Percentiles rank a stretch among this genome's conserved stretches.
Evolutionary conservation across 2,113 vertebrate genomes (phyloP).

Genomic region (Xyrauchen texanus): DNA sequence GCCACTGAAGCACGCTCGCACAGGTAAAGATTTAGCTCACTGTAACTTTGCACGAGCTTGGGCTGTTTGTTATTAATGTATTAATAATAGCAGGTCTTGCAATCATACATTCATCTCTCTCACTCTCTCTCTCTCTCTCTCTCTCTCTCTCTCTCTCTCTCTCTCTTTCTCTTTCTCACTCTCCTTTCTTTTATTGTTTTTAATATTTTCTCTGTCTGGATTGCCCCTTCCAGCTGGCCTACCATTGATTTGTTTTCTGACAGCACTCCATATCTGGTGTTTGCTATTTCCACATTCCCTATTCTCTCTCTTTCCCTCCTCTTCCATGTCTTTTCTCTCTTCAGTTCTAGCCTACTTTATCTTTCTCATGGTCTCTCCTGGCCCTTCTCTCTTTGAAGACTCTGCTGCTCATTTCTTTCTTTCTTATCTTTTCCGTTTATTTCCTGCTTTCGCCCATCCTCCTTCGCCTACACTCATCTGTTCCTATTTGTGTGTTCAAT

Average conservation of each 20-base stretch:
- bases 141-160: too few relatives aligned
- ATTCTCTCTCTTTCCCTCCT: background rate
- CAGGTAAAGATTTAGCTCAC: slow-evolving; percentile 26
- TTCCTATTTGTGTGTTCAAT: background rate
- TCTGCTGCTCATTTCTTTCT: background rate
- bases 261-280: background rate
- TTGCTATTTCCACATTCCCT: background rate
- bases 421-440: background rate
- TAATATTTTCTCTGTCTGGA: background rate
- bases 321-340: too few relatives aligned
- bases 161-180: too few relatives aligned
- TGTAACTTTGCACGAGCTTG: background rate
- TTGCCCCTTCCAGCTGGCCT: background rate
- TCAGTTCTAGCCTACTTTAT: too few relatives aligned
- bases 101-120: too few relatives aligned
- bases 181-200: background rate
- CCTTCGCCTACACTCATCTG: slow-evolving; percentile 10
- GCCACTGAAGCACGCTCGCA: slow-evolving; percentile 30
- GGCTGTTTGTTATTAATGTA: slow-evolving; percentile 37
- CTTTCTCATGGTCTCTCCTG: too few relatives aligned
- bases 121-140: background rate
- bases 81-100: too few relatives aligned
- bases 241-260: background rate
- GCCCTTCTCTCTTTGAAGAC: too few relatives aligned
- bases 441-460: background rate